A percentile compares a stretch with the other conserved stretches of the same genome.
Conservation (phyloP, 2,888 invertebrate genomes). For the Entomobrya multifasciata region DNA sequence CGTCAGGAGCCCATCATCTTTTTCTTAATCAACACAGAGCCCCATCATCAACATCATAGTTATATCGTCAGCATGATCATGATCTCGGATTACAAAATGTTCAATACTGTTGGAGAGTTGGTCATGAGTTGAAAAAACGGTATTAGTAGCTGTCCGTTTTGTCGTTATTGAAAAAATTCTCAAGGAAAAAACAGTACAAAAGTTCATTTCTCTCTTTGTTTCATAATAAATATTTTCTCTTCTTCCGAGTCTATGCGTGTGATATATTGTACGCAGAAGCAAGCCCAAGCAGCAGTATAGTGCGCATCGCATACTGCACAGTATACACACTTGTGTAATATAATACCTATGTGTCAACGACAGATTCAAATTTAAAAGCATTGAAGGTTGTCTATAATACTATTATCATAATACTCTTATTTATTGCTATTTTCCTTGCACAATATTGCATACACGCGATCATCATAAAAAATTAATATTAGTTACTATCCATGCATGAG, state of each 20-base stretch:
- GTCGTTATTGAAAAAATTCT: constrained; percentile 18
- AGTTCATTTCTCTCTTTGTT: constrained; percentile 35
- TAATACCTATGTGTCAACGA: constrained; percentile 39
- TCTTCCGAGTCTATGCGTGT: constrained; percentile 24
- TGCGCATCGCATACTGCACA: neutral
- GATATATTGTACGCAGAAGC: neutral
- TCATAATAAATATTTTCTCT: too few relatives aligned
- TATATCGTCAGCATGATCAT: neutral
- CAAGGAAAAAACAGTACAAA: constrained; percentile 10
- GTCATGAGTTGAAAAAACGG: constrained; percentile 9
- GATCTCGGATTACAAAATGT: too few relatives aligned
- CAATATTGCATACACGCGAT: constrained; percentile 16
- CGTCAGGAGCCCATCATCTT: constrained; percentile 8
- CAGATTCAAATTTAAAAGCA: constrained; percentile 28
- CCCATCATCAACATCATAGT: neutral
- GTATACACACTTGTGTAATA: neutral
- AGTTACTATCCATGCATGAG: neutral
- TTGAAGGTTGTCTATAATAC: neutral
- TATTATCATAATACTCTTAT: neutral
- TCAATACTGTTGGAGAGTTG: too few relatives aligned
- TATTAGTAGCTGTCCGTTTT: constrained; percentile 1
- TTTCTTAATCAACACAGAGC: neutral
- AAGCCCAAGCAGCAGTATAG: too few relatives aligned
- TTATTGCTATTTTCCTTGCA: constrained; percentile 5
- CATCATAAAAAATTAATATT: neutral